Evolutionary conservation across 1,140 invertebrate genomes (phyloP).

Genomic region (Telenomus remus): DNA sequence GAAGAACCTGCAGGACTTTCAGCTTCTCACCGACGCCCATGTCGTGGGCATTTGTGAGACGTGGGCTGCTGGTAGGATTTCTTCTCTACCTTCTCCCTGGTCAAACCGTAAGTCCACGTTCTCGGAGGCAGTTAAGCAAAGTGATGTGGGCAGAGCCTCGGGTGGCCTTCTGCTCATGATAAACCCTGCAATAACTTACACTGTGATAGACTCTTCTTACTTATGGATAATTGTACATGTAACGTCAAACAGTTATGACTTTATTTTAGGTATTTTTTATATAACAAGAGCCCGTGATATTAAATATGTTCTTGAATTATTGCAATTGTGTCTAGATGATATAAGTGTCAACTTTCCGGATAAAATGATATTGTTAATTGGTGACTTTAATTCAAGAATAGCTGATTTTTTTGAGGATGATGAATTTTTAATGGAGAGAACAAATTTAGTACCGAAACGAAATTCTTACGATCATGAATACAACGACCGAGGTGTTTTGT

Average conservation of each 20-base stretch:
- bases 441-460: not conserved
- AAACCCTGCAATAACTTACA: not conserved
- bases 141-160: not conserved
- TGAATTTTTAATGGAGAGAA: slow-evolving; percentile 3
- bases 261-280: too few species aligned
- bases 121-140: not conserved
- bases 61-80: not conserved
- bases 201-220: not conserved
- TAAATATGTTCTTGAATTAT: not conserved
- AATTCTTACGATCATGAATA: slow-evolving; percentile 11
- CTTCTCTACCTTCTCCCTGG: not conserved
- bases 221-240: slow-evolving; percentile 4
- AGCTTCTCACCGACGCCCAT: not conserved
- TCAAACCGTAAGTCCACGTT: not conserved
- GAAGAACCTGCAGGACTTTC: not conserved
- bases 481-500: slow-evolving; percentile 7
- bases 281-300: not conserved
- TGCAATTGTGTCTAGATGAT: slow-evolving; percentile 1
- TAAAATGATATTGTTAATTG: slow-evolving; percentile 1
- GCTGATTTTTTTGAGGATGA: not conserved
- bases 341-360: slow-evolving; percentile 1
- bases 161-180: slow-evolving; percentile 5
- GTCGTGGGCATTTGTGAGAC: slow-evolving; percentile 10
- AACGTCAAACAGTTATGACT: not conserved
- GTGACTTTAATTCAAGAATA: slow-evolving; percentile 3